These are phyloP conservation scores for Anguilla rostrata DNA, from an alignment of 2,113 vertebrate genomes.

Conservation along the genomic window DNA sequence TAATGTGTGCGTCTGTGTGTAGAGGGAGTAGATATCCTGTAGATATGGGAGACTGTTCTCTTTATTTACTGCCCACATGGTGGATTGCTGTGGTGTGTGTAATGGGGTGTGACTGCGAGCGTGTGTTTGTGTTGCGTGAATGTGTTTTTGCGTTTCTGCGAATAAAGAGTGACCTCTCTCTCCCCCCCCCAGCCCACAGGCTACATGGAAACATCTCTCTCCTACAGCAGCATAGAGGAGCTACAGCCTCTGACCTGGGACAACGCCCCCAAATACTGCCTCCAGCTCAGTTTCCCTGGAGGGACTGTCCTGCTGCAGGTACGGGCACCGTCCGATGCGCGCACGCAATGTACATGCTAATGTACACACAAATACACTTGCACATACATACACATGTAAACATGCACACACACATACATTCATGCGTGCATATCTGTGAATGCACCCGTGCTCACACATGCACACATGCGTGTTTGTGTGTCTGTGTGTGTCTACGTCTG, in stretches of 20 bases:
- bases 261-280: slow-evolving; percentile 98
- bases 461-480: background rate
- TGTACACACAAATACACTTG: background rate
- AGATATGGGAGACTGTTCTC: background rate
- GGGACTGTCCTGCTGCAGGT: slow-evolving; percentile 96
- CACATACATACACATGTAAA: background rate
- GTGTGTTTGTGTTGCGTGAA: background rate
- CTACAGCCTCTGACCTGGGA: slow-evolving; percentile 98
- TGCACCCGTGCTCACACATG: too few species aligned
- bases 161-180: background rate
- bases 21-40: background rate
- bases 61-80: background rate
- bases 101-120: background rate
- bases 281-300: slow-evolving; percentile 95
- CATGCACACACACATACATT: too few species aligned
- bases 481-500: background rate
- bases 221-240: slow-evolving; percentile 97
- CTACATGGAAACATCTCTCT: slow-evolving; percentile 96
- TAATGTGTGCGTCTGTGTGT: background rate
- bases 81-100: background rate
- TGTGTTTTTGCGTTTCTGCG: background rate
- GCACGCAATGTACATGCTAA: background rate
- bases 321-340: slow-evolving; percentile 26
- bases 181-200: slow-evolving; percentile 83
- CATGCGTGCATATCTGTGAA: too few species aligned